Evolutionary conservation across 2,113 vertebrate species (phyloP).

Genomic region (Procapra przewalskii): DNA sequence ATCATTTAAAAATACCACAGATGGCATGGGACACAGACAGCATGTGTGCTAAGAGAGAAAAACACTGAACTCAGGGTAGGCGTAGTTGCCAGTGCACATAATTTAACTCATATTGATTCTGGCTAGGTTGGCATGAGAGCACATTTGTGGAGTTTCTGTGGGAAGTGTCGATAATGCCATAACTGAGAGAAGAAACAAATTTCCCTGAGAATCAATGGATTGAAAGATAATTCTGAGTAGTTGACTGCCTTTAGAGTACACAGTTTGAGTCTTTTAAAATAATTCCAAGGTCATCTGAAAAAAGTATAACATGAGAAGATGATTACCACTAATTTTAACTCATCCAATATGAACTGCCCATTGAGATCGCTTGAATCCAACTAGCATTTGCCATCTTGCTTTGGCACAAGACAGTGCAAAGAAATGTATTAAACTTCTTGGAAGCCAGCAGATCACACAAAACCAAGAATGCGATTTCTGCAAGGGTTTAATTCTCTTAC

Average conservation of each 20-base stretch:
- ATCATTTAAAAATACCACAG: neutral
- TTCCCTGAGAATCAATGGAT: neutral
- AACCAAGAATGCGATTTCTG: neutral
- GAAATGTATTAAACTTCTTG: neutral
- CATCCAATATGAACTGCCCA: neutral
- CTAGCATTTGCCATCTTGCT: neutral
- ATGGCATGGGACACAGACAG: neutral
- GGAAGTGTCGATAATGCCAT: neutral
- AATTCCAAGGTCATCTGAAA: neutral
- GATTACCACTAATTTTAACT: neutral
- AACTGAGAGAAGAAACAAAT: neutral
- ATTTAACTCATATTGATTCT: slow-evolving; percentile 8
- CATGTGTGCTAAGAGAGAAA: neutral
- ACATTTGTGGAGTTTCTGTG: neutral
- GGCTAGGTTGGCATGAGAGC: neutral
- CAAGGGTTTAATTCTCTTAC: neutral
- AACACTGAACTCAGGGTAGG: neutral
- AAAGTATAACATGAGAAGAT: neutral
- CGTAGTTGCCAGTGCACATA: neutral
- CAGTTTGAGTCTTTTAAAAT: neutral
- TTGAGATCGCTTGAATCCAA: neutral
- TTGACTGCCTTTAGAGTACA: neutral
- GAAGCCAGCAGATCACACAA: neutral
- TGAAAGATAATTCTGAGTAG: neutral
- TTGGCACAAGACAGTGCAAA: neutral